Evolutionary conservation across 1,140 invertebrate species (phyloP).

Genomic region (Trigoniulus corallinus): DNA sequence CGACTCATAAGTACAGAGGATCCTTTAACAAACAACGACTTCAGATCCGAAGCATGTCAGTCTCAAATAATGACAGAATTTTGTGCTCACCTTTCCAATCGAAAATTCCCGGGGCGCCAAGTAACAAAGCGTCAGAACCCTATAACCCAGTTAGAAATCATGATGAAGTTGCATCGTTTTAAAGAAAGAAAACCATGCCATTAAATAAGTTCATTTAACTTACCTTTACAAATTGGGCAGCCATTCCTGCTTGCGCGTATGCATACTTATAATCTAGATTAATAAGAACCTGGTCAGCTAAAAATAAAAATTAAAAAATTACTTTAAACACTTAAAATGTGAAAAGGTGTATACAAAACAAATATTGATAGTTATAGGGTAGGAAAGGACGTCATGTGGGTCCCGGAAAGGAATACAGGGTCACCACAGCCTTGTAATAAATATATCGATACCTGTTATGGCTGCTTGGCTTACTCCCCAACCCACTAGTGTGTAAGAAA

Average conservation of each 20-base stretch:
- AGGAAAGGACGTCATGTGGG: too few species aligned
- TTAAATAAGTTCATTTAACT: constrained; percentile 10
- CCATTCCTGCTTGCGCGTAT: neutral
- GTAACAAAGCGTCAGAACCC: neutral
- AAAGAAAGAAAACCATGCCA: neutral
- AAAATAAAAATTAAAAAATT: neutral
- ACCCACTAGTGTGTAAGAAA: too few species aligned
- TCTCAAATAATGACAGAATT: neutral
- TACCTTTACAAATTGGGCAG: neutral
- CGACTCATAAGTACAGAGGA: neutral
- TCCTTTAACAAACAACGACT: neutral
- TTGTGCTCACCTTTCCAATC: constrained; percentile 22
- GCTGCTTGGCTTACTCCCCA: too few species aligned
- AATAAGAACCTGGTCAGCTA: neutral
- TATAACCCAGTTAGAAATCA: too few species aligned
- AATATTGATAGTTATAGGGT: too few species aligned
- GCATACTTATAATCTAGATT: neutral
- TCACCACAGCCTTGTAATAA: too few species aligned
- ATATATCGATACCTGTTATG: too few species aligned
- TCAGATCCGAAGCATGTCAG: neutral
- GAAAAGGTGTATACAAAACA: too few species aligned
- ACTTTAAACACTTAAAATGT: too few species aligned
- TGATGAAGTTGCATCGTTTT: too few species aligned
- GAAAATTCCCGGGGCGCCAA: constrained; percentile 26
- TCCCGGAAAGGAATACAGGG: too few species aligned